Evolutionary conservation across 1,140 invertebrate species (phyloP).

Genomic region (Ceratina calcarata): DNA sequence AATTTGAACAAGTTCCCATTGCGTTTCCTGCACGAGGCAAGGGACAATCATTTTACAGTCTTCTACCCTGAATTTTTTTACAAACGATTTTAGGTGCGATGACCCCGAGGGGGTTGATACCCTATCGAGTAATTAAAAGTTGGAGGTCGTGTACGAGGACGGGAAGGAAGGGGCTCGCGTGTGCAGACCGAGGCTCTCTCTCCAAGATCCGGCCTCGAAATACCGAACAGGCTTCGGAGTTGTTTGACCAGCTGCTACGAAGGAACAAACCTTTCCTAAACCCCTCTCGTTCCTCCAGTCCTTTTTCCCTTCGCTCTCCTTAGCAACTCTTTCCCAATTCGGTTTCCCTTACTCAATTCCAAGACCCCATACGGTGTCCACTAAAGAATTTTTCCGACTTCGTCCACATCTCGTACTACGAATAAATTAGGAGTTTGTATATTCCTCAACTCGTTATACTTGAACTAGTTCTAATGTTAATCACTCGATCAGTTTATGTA

Average conservation of each 20-base stretch:
- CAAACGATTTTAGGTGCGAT: constrained; percentile 42
- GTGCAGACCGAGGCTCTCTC: background rate
- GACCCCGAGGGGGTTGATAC: constrained; percentile 50
- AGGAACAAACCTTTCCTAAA: constrained; percentile 21
- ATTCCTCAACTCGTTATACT: too few relatives aligned
- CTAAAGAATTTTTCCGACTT: too few relatives aligned
- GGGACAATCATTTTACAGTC: background rate
- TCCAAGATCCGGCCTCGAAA: constrained; percentile 44
- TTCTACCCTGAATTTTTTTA: background rate
- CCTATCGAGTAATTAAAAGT: constrained; percentile 54
- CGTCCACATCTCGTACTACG: too few relatives aligned
- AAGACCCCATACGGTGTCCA: too few relatives aligned
- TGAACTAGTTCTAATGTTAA: too few relatives aligned
- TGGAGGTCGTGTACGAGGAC: constrained; percentile 45
- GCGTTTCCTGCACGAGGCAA: background rate
- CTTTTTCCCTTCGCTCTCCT: constrained; percentile 14
- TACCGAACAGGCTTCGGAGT: constrained; percentile 65
- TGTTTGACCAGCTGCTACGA: constrained; percentile 67
- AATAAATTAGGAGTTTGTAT: too few relatives aligned
- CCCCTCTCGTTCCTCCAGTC: background rate
- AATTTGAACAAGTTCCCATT: background rate
- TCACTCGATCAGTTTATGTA: too few relatives aligned
- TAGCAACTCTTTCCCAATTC: constrained; percentile 44
- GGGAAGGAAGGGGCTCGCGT: constrained; percentile 43
- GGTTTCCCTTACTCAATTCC: background rate